Evolutionary conservation across 2,113 vertebrate species (phyloP).

Genomic region (Erythrolamprus reginae): DNA sequence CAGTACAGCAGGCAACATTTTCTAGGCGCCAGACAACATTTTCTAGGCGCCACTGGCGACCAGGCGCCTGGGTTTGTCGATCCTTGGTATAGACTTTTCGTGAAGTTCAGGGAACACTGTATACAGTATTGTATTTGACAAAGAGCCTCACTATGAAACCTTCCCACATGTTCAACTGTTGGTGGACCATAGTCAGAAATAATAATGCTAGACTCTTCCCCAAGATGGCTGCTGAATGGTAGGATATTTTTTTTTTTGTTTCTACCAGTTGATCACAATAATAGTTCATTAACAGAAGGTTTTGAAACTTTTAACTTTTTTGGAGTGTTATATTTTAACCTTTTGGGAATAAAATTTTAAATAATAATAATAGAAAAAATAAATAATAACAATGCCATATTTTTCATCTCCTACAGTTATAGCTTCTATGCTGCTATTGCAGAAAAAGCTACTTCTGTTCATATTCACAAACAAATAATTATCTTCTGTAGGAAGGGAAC

Average conservation of each 20-base stretch:
- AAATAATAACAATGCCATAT: not conserved
- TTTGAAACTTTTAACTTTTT: not conserved
- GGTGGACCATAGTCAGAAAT: not conserved
- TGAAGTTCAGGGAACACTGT: too few relatives aligned
- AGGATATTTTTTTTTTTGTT: not conserved
- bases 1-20: too few relatives aligned
- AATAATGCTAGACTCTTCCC: not conserved
- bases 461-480: conserved; percentile 17
- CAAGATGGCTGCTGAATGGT: not conserved
- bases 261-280: not conserved
- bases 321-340: not conserved
- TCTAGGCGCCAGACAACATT: too few relatives aligned
- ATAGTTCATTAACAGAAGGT: not conserved
- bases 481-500: conserved; percentile 5
- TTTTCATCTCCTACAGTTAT: not conserved
- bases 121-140: not conserved
- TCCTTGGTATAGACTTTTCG: too few relatives aligned
- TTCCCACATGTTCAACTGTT: not conserved
- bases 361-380: not conserved
- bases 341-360: not conserved
- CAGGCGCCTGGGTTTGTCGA: too few relatives aligned
- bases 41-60: too few relatives aligned
- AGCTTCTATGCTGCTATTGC: not conserved
- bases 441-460: not conserved
- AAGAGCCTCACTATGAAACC: not conserved